A percentile compares a stretch with the other conserved stretches of the same genome.
phyloP scores from a whole-genome alignment of 2,113 vertebrate genomes.

The rabbit (Oryctolagus cuniculus) region mOryCun1.1 NC_091436.1:78262501-78263000 shows the following conservation, averaged over 20 bases:
- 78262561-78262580: neutral
- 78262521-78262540: no score
- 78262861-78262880: neutral
- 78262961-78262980: conserved; percentile 41
- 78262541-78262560: neutral
- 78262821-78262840: neutral
- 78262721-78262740: conserved; percentile 5
- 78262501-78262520: no score
- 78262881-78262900: neutral
- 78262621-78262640: neutral
- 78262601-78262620: neutral
- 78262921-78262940: neutral
- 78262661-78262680: neutral
- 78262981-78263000: conserved; percentile 51
- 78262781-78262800: neutral
- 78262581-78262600: conserved; percentile 36
- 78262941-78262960: conserved; percentile 32
- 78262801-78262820: neutral
- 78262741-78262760: neutral
- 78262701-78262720: conserved; percentile 11
- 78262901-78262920: conserved; percentile 6
- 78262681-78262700: conserved; percentile 27
- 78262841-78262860: neutral
- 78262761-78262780: neutral
- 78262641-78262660: neutral